phyloP scores from a whole-genome alignment of 2,797 vertebrate genomes.

The Darevskia mixta region DNA sequence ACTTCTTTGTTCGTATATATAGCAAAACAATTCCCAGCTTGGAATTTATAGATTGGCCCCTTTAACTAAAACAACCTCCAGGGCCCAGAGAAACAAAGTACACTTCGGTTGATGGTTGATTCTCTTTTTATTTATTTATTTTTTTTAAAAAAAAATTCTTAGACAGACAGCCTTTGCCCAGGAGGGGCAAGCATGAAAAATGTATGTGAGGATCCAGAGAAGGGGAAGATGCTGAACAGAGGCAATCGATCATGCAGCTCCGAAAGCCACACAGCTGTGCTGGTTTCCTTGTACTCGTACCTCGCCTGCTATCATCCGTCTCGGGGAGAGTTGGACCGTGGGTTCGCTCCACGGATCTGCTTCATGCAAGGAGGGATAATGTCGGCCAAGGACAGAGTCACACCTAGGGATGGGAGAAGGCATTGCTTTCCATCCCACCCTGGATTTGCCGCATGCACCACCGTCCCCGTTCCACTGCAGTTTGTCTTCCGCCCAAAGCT shows the following conservation, averaged over 20 bases:
- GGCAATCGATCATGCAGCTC: slow-evolving; percentile 81
- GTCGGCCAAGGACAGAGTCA: neutral
- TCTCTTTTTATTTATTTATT: slow-evolving; percentile 47
- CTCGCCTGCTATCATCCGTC: neutral
- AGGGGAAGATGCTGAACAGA: slow-evolving; percentile 63
- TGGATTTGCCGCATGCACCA: no score
- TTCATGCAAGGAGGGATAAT: accelerated
- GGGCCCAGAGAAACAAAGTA: slow-evolving; percentile 67
- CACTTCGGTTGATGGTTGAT: slow-evolving; percentile 48
- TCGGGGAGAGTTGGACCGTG: accelerated
- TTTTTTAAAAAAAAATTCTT: slow-evolving; percentile 44
- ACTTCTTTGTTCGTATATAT: slow-evolving; percentile 61
- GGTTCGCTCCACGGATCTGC: accelerated
- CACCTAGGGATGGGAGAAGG: no score
- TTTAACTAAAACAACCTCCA: slow-evolving; percentile 68
- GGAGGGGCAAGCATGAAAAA: slow-evolving; percentile 80
- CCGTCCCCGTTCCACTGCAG: no score
- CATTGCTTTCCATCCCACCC: no score
- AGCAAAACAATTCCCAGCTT: slow-evolving; percentile 71
- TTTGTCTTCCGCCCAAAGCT: no score
- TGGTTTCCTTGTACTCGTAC: slow-evolving; percentile 45
- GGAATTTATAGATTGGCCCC: slow-evolving; percentile 73
- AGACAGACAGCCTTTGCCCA: slow-evolving; percentile 68
- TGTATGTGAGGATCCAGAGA: slow-evolving; percentile 73
- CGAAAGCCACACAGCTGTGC: slow-evolving; percentile 83